Base-by-base conservation (phyloP, 2,113 vertebrate genomes). In the Rhineura floridana region DNA sequence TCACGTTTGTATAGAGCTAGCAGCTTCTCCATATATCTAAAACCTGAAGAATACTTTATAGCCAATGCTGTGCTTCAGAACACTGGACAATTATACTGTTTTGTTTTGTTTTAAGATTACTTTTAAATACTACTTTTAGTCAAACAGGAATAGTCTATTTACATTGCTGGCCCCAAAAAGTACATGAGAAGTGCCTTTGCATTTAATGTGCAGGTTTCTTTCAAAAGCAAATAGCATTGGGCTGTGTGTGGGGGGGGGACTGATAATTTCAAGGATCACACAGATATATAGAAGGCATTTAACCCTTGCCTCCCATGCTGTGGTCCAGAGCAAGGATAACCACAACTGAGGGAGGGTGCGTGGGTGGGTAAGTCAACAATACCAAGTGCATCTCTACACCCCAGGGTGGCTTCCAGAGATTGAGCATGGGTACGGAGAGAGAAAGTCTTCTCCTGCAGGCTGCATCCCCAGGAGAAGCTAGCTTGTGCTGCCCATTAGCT, bases 31-130 rank as follows among this genome's bases (percentile, higher is more conserved):
- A 69, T 55, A 81, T 89, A 86, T 90, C 87, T 92, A 89, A 78
- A 69, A 88, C 87, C 0, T 39, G 88, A 85, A 87, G 86, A 92
- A 93, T 91, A 92, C 86, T 79, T 76, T 82, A 83, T 90, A 84
- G 88, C 82, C 88, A 91, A 75, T 85, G 86, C 83, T 88, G 77
- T 62, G 84, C 62, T 77, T 59, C 73, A 90, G 62, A 94, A 91
- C 79, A 88, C 59, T 88, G 85, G 70, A 89, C 81, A 94, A 88
- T 92, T 94, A 93, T 81, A 93, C 92, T 80, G 91, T 86, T 46
- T 36, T 79, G 90, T 91, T 88, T 62, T 42, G 72, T 89, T 91
- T 88, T 79, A 89, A 89, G 46, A 92, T 91, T 93, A 91, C 44
- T 81, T 25, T 15, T 36, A 69, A 90, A 75, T 88, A 86, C 83